Evolutionary conservation across 2,113 vertebrate genomes (phyloP), one percentile per base, ranked within the genome.

Genomic region (Dasyurus viverrinus): DNA sequence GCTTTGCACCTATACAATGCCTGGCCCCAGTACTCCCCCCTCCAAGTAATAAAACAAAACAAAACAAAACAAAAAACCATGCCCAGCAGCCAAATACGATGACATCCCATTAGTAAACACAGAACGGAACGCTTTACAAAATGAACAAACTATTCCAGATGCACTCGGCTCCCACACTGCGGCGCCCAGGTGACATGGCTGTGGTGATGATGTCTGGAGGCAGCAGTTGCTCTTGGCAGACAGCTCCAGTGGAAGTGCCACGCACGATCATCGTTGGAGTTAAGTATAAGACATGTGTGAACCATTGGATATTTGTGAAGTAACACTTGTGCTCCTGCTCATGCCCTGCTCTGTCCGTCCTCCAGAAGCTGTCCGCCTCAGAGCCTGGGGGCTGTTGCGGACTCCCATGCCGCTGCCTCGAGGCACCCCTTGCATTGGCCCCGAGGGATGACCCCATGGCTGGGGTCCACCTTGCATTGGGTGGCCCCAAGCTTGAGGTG

Each of bases 221-320:
- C 98, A 98, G 99, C 98, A 98, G 99, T 98, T 98, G 99, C 98
- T 98, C 98, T 99, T 98, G 98, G 98, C 98, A 98, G 98, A 98
- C 98, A 98, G 99, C 98, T 98, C 98, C 98, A 98, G 98, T 97
- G 97, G 98, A 98, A 98, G 98, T 98, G 98, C 98, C 98, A 98
- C 98, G 98, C 97, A 98, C 98, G 98, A 98, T 98, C 97, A 98
- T 97, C 97, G 98, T 98, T 98, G 97, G 98, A 98, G 98, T 98
- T 99, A 99, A 99, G 99, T 99, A 97, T 99, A 99, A 99, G 99
- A 99, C 99, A 99, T 99, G 98, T 99, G 99, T 98, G 99, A 99
- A 98, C 99, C 99, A 98, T 99, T 99, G 98, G 99, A 99, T 98
- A 99, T 99, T 97, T 99, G 99, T 98, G 99, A 99, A 98, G 99